Conservation (phyloP, 2,888 invertebrate genomes). For the Ophion ventricosus region DNA sequence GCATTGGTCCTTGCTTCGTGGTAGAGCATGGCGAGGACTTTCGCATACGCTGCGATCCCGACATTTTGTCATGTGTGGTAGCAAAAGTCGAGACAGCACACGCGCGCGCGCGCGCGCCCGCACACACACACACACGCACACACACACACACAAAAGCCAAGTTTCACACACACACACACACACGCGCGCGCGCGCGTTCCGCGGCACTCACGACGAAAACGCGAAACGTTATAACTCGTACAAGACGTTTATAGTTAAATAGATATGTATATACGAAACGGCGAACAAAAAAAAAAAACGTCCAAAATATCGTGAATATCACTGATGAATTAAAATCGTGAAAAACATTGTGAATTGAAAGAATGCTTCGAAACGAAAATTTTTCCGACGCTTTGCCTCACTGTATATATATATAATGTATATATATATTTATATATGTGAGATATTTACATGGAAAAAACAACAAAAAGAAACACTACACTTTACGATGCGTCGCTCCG, state of each 20-base stretch:
- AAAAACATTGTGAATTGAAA: slow-evolving; percentile 9
- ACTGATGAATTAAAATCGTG: slow-evolving; percentile 22
- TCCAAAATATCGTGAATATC: not conserved
- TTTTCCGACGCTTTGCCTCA: slow-evolving; percentile 39
- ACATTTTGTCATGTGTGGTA: slow-evolving; percentile 79
- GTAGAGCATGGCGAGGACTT: slow-evolving; percentile 88
- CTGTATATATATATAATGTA: slow-evolving; percentile 26
- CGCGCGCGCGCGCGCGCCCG: slow-evolving; percentile 66
- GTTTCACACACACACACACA: slow-evolving; percentile 29
- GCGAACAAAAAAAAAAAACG: not conserved
- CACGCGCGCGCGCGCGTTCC: slow-evolving; percentile 45
- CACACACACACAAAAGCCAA: no score
- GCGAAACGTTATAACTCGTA: slow-evolving; percentile 14
- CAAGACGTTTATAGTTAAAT: not conserved
- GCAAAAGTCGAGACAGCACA: slow-evolving; percentile 63
- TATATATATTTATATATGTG: slow-evolving; percentile 5
- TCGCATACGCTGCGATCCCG: slow-evolving; percentile 83
- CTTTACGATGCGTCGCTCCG: slow-evolving; percentile 63
- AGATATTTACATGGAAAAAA: slow-evolving; percentile 18
- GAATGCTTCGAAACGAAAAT: slow-evolving; percentile 19
- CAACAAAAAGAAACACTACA: slow-evolving; percentile 43
- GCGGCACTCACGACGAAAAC: slow-evolving; percentile 45
- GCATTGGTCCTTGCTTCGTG: slow-evolving; percentile 88
- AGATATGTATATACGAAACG: slow-evolving; percentile 8
- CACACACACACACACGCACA: slow-evolving; percentile 27